Percentiles rank a stretch among this genome's conserved stretches.
Conservation (phyloP, 2,797 vertebrate genomes). For the Aphelocoma californica region DNA sequence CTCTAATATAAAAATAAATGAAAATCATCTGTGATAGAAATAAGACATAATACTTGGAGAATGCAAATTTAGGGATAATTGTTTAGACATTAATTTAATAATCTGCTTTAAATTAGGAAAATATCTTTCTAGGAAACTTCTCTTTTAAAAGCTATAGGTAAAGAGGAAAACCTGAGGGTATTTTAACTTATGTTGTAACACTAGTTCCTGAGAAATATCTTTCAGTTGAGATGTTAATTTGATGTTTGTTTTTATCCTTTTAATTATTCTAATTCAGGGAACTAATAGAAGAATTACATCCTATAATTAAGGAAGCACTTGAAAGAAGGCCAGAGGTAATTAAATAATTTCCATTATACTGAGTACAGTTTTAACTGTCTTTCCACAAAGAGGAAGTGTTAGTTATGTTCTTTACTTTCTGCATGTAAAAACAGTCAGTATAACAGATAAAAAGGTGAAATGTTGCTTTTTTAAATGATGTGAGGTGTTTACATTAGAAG, state of each 20-base stretch:
- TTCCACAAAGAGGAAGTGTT: not conserved
- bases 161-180: not conserved
- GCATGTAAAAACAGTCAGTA: not conserved
- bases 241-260: not conserved
- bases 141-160: not conserved
- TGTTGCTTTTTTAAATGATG: not conserved
- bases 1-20: not conserved
- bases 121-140: not conserved
- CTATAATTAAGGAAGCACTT: conserved; percentile 99
- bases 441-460: not conserved
- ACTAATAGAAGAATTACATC: conserved; percentile 96
- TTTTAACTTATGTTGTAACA: not conserved
- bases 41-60: not conserved
- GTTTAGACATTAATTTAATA: not conserved
- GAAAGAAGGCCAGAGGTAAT: conserved; percentile 98
- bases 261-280: conserved; percentile 80
- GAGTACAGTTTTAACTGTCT: not conserved
- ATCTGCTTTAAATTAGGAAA: not conserved
- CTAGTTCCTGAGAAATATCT: not conserved
- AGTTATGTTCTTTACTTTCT: not conserved
- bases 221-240: not conserved
- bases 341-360: not conserved
- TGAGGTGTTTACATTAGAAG: not conserved
- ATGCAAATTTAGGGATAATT: not conserved
- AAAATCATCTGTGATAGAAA: not conserved